phyloP scores from a whole-genome alignment of 2,888 invertebrate species.

The Pyrrhia umbra region DNA sequence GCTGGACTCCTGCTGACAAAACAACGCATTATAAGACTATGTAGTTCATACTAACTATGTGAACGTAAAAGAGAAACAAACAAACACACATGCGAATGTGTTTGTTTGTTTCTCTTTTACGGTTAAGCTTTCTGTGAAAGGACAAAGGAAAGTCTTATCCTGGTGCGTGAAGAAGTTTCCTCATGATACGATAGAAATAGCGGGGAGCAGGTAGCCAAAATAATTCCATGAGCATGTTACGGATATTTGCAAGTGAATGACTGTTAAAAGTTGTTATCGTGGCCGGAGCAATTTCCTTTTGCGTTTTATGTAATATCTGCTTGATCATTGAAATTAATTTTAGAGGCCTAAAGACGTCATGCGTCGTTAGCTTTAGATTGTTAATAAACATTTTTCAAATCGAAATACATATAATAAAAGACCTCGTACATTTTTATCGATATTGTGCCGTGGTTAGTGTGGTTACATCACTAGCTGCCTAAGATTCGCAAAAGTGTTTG shows the following conservation, averaged over 20 bases:
- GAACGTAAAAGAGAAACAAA: no score
- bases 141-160: no score
- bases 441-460: not conserved
- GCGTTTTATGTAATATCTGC: not conserved
- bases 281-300: no score
- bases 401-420: not conserved
- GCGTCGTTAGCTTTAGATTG: not conserved
- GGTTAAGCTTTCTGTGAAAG: no score
- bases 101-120: no score
- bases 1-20: constrained; percentile 74
- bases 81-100: no score
- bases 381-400: not conserved
- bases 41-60: no score
- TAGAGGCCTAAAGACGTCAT: not conserved
- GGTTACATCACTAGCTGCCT: not conserved
- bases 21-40: not conserved
- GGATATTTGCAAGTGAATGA: not conserved
- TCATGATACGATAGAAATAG: no score
- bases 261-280: not conserved
- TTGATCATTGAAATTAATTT: not conserved
- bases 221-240: not conserved
- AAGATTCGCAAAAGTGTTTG: constrained; percentile 2
- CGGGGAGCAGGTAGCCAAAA: not conserved
- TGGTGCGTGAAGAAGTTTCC: no score
- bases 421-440: not conserved